Conservation (phyloP, 1,140 invertebrate genomes). For the Tetraneura akinire region DNA sequence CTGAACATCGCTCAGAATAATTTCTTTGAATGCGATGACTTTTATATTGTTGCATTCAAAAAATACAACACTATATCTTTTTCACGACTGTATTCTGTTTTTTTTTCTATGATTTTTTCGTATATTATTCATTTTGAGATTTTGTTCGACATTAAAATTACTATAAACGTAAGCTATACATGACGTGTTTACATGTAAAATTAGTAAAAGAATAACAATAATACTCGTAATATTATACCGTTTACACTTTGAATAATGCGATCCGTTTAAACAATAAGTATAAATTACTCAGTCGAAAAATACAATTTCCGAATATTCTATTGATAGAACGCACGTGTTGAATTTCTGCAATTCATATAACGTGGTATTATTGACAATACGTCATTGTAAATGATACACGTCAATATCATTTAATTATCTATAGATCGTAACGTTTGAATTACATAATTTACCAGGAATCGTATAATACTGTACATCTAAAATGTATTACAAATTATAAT, state of each 20-base stretch:
- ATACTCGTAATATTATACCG: not conserved
- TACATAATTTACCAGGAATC: too few species aligned
- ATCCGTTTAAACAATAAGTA: not conserved
- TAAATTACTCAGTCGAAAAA: not conserved
- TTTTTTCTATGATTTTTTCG: not conserved
- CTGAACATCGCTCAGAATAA: too few species aligned
- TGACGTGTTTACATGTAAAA: not conserved
- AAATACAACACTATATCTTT: not conserved
- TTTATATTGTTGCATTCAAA: too few species aligned
- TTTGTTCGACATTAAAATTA: slow-evolving; percentile 36
- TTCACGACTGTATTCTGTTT: not conserved
- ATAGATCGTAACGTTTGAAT: not conserved
- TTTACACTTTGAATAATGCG: slow-evolving; percentile 17
- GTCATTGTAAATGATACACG: not conserved
- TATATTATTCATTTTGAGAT: not conserved
- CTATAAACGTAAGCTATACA: slow-evolving; percentile 12
- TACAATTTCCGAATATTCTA: slow-evolving; percentile 5
- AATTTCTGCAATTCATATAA: not conserved
- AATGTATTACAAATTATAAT: too few species aligned
- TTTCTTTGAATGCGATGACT: too few species aligned
- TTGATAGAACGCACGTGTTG: too few species aligned
- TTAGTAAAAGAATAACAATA: not conserved
- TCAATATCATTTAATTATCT: not conserved
- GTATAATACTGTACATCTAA: too few species aligned
- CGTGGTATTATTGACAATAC: not conserved